Conservation (phyloP, 2,888 invertebrate genomes). For the Torymus tubicola region DNA sequence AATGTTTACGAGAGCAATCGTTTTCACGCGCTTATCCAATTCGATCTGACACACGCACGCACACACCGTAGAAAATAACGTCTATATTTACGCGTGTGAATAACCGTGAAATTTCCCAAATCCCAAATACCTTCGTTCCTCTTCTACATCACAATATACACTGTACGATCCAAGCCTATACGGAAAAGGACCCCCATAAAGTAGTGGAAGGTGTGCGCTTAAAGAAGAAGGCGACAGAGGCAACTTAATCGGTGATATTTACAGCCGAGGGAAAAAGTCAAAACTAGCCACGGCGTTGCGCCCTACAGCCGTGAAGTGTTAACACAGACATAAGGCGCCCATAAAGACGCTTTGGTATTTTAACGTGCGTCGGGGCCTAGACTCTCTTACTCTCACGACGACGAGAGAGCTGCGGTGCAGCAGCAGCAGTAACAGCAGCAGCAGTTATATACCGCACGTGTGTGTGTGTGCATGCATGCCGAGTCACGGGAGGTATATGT, state of each 20-base stretch:
- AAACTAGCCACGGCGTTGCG: constrained; percentile 24
- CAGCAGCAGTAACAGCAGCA: not conserved
- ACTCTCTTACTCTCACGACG: no score
- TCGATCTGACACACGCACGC: no score
- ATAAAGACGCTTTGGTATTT: constrained; percentile 42
- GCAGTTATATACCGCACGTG: not conserved
- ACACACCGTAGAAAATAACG: no score
- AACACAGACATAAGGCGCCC: constrained; percentile 35
- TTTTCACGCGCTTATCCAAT: no score
- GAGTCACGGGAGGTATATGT: constrained; percentile 38
- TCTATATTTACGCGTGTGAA: no score
- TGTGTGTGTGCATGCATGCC: constrained; percentile 13
- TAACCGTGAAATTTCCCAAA: no score
- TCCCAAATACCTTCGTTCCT: no score
- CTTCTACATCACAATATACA: no score
- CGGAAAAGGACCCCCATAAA: no score
- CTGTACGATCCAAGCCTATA: no score
- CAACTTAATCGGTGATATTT: constrained; percentile 35
- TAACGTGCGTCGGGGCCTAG: constrained; percentile 9
- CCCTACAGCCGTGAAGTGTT: constrained; percentile 16
- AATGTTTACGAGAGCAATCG: no score
- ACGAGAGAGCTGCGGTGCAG: not conserved
- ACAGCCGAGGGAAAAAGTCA: constrained; percentile 26
- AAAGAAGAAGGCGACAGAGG: not conserved
- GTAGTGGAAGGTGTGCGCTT: not conserved